Conservation (phyloP, 1,140 invertebrate species). For the Bathynomus jamesi region DNA sequence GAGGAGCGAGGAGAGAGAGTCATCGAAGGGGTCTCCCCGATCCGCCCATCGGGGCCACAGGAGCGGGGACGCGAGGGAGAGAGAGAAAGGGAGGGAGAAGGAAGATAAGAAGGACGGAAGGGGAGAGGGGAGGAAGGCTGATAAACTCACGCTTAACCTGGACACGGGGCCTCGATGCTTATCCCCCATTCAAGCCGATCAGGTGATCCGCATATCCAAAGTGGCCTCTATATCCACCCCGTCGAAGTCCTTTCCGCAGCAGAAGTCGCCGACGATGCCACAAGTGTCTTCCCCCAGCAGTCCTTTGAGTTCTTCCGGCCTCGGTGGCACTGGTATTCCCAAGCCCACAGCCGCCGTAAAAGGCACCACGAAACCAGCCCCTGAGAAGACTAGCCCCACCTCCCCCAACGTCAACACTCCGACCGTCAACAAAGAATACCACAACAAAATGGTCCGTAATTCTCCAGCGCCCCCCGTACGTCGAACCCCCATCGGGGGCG, state of each 20-base stretch:
- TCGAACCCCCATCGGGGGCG: constrained; percentile 33
- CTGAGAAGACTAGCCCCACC: background rate
- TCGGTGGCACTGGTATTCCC: constrained; percentile 63
- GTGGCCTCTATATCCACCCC: background rate
- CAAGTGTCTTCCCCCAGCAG: constrained; percentile 26
- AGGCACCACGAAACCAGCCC: constrained; percentile 52
- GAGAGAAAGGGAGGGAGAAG: constrained; percentile 17
- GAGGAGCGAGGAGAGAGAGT: constrained; percentile 28
- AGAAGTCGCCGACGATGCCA: constrained; percentile 17
- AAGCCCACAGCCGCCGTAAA: constrained; percentile 84
- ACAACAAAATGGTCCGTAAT: constrained; percentile 21
- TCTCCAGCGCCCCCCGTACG: constrained; percentile 1
- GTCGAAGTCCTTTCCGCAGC: background rate
- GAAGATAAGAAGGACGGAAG: constrained; percentile 10
- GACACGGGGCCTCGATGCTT: constrained; percentile 21
- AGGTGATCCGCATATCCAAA: constrained; percentile 14
- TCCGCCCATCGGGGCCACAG: constrained; percentile 30
- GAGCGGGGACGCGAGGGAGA: constrained; percentile 12
- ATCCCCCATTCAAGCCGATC: constrained; percentile 25
- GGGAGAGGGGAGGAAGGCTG: constrained; percentile 12
- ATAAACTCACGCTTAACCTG: constrained; percentile 3
- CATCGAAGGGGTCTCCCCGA: constrained; percentile 25
- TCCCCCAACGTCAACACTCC: constrained; percentile 22
- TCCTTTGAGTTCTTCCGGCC: constrained; percentile 21
- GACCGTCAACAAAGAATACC: constrained; percentile 23